These are phyloP conservation scores for Silurus glanis DNA, from an alignment of 2,113 vertebrate genomes.

Conservation along the genomic window DNA sequence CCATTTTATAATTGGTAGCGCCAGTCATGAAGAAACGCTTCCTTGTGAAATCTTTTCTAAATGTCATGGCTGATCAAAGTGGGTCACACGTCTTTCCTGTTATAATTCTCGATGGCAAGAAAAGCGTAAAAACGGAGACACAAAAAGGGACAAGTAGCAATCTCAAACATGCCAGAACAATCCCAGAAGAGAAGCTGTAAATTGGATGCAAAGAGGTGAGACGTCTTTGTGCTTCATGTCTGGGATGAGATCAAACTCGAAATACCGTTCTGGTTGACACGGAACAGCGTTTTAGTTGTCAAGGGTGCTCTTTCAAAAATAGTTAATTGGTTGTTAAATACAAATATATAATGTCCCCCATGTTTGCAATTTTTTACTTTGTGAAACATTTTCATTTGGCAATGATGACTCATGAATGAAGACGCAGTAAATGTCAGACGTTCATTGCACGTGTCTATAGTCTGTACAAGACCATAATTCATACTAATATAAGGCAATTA, in stretches of 20 bases:
- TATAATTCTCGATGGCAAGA: background rate
- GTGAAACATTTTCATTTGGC: background rate
- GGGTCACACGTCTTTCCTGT: background rate
- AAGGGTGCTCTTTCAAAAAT: background rate
- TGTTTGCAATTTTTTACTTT: background rate
- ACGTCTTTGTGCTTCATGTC: slow-evolving; percentile 1
- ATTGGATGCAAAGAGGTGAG: slow-evolving; percentile 25
- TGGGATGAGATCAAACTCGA: slow-evolving; percentile 8
- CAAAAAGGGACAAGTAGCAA: slow-evolving; percentile 20
- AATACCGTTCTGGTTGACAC: slow-evolving; percentile 6
- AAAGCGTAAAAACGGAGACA: slow-evolving; percentile 25
- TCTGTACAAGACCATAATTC: background rate
- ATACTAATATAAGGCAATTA: background rate
- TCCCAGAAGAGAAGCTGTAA: slow-evolving; percentile 30
- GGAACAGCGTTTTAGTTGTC: slow-evolving; percentile 17
- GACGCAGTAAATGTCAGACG: slow-evolving; percentile 23
- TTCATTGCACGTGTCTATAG: slow-evolving; percentile 15
- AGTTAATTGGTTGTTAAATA: background rate
- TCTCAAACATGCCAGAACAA: slow-evolving; percentile 23
- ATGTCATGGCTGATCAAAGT: slow-evolving; percentile 26
- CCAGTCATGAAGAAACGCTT: slow-evolving; percentile 21
- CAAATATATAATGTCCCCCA: background rate
- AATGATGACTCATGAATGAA: slow-evolving; percentile 24
- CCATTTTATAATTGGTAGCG: slow-evolving; percentile 40
- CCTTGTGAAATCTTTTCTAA: slow-evolving; percentile 25